A percentile compares a stretch with the other conserved stretches of the same genome.
Evolutionary conservation across 2,113 vertebrate genomes (phyloP).

Genomic region (Ariopsis seemanni): DNA sequence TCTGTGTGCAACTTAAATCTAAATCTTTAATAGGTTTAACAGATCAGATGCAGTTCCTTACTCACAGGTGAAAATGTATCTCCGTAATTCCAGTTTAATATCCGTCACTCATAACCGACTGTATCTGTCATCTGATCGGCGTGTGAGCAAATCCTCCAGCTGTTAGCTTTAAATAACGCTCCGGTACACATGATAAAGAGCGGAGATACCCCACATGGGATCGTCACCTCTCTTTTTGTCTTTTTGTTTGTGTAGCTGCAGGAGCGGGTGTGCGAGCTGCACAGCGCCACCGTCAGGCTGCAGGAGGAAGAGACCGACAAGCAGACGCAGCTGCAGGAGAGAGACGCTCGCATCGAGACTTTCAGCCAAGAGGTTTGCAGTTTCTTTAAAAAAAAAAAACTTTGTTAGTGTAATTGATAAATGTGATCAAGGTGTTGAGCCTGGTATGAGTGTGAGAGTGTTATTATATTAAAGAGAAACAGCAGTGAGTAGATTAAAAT

Average conservation of each 20-base stretch:
- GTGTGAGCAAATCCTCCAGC: constrained; percentile 65
- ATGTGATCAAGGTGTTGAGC: no score
- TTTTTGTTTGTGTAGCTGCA: constrained; percentile 8
- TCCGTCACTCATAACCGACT: constrained; percentile 68
- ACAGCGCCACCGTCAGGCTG: constrained; percentile 52
- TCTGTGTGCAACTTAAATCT: constrained; percentile 73
- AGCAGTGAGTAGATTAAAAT: no score
- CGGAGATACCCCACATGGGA: constrained; percentile 33
- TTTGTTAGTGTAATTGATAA: no score
- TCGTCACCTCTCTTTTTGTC: constrained; percentile 47
- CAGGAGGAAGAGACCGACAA: constrained; percentile 44
- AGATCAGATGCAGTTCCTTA: constrained; percentile 70
- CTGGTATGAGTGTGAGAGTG: no score
- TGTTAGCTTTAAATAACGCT: constrained; percentile 57
- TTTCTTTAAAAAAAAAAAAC: no score
- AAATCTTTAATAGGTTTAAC: constrained; percentile 70
- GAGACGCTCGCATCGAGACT: constrained; percentile 38
- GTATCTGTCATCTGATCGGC: constrained; percentile 69
- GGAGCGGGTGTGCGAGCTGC: constrained; percentile 50
- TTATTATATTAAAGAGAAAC: no score
- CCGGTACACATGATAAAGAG: constrained; percentile 47
- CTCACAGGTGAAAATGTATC: constrained; percentile 74
- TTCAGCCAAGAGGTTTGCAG: constrained; percentile 50
- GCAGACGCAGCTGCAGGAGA: constrained; percentile 48
- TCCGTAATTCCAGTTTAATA: constrained; percentile 76